These are phyloP conservation scores for Oligia strigilis DNA, from an alignment of 2,888 invertebrate genomes.

Conservation along the genomic window DNA sequence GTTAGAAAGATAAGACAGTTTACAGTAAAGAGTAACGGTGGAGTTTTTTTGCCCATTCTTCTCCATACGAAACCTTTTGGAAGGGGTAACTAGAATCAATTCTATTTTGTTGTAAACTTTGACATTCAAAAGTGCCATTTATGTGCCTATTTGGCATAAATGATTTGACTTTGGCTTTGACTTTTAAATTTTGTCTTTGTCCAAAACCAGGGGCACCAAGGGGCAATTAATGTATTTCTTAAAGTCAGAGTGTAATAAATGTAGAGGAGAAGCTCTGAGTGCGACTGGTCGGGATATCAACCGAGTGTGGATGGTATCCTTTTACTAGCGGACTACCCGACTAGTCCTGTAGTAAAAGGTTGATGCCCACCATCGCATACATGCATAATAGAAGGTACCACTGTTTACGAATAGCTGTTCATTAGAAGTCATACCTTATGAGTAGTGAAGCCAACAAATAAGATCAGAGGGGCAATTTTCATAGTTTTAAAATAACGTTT, in stretches of 20 bases:
- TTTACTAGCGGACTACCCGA: no score
- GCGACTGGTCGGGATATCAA: neutral
- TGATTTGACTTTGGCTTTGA: no score
- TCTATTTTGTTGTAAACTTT: neutral
- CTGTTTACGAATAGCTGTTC: slow-evolving; percentile 18
- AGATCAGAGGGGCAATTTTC: neutral
- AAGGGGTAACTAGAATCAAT: no score
- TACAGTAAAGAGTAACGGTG: no score
- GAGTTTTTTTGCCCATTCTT: no score
- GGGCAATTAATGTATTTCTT: neutral
- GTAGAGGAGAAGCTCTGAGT: neutral
- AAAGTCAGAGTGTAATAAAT: no score
- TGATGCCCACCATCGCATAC: no score
- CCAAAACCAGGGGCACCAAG: neutral
- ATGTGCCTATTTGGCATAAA: neutral
- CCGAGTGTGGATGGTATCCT: neutral
- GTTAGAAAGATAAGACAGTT: no score
- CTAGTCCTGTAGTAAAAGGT: no score
- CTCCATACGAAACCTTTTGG: no score
- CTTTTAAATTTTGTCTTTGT: neutral
- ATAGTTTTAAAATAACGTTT: neutral
- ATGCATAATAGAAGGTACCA: neutral
- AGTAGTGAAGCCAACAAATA: slow-evolving; percentile 14
- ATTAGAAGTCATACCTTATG: slow-evolving; percentile 26
- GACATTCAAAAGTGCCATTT: neutral